Percentiles rank a stretch among this genome's conserved stretches.
These are phyloP conservation scores for Acipenser oxyrinchus DNA, from an alignment of 2,797 vertebrate genomes.

Conservation along the genomic window DNA sequence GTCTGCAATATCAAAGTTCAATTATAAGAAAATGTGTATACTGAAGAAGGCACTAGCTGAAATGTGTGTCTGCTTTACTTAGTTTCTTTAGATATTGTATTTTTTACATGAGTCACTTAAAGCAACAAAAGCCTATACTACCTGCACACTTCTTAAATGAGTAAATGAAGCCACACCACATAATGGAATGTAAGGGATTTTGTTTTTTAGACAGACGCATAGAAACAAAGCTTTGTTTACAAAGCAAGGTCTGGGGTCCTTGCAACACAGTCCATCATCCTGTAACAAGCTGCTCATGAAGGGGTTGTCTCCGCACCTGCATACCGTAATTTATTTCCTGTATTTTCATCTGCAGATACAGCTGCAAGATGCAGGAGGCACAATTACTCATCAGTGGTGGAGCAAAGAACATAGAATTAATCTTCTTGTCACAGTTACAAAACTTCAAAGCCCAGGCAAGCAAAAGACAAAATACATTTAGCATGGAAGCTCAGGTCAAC, in stretches of 20 bases:
- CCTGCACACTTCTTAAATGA: no score
- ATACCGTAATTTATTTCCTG: background rate
- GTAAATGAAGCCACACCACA: no score
- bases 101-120: no score
- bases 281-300: slow-evolving; percentile 5
- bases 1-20: no score
- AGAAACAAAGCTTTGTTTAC: background rate
- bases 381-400: background rate
- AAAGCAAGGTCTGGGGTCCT: background rate
- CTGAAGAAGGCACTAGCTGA: no score
- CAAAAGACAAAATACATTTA: background rate
- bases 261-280: background rate
- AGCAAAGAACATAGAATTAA: slow-evolving; percentile 13
- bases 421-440: slow-evolving; percentile 12
- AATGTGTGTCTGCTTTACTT: no score
- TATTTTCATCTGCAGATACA: background rate
- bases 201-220: no score
- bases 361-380: background rate
- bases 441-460: background rate
- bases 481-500: background rate
- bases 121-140: no score
- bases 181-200: no score
- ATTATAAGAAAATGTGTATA: no score
- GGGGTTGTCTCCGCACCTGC: background rate
- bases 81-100: no score